Evolutionary conservation across 2,113 vertebrate species (phyloP).

Genomic region (Seriola aureovittata): DNA sequence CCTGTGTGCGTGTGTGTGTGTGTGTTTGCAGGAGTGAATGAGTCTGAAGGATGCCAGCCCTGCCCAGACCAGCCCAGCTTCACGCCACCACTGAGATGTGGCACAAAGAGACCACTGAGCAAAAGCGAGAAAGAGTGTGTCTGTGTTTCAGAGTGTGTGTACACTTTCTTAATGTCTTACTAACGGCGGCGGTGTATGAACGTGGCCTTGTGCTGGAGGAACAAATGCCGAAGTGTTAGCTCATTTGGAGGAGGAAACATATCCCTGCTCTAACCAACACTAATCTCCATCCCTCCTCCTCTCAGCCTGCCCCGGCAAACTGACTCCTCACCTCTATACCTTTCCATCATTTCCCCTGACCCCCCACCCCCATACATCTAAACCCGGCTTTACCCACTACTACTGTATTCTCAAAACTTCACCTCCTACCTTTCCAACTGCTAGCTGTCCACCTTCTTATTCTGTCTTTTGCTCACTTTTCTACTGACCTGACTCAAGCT

Average conservation of each 20-base stretch:
- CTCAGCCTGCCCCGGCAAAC: conserved; percentile 40
- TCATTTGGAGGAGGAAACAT: conserved; percentile 71
- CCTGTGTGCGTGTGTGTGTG: conserved; percentile 58
- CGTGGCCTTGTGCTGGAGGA: conserved; percentile 85
- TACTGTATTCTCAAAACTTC: conserved; percentile 27
- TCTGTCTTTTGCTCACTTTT: conserved; percentile 30
- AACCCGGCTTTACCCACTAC: conserved; percentile 7
- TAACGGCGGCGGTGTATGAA: conserved; percentile 81
- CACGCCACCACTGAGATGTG: conserved; percentile 55
- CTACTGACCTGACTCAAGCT: conserved; percentile 28
- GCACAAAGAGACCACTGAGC: conserved; percentile 82
- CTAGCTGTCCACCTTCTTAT: not conserved
- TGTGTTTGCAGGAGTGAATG: conserved; percentile 54
- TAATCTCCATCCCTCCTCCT: conserved; percentile 53
- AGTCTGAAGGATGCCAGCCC: conserved; percentile 68
- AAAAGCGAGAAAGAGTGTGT: conserved; percentile 60
- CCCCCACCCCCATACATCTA: conserved; percentile 1
- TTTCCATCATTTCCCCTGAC: conserved; percentile 47
- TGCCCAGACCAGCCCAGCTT: conserved; percentile 60
- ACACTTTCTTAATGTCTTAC: conserved; percentile 70
- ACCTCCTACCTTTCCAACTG: conserved; percentile 5
- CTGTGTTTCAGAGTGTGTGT: conserved; percentile 55
- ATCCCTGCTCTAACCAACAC: conserved; percentile 54
- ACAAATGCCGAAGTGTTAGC: conserved; percentile 88
- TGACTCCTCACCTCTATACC: conserved; percentile 55